Conservation (phyloP, 2,797 vertebrate species). For the Onychomys leucogaster region DNA sequence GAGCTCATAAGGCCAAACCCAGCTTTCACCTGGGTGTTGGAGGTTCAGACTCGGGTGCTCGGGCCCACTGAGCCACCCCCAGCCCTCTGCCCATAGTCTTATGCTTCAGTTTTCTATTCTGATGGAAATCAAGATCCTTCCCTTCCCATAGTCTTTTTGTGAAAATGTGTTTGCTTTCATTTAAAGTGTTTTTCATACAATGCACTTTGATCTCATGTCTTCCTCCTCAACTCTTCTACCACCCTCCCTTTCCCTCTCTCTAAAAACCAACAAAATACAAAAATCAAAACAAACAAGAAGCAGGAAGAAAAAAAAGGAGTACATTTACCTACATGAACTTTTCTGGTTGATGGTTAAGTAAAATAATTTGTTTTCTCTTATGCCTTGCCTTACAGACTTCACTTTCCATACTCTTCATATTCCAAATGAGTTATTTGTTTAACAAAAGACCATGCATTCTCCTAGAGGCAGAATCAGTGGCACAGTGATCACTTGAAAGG, state of each 20-base stretch:
- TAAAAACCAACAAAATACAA: background rate
- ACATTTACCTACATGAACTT: background rate
- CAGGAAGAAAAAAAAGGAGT: background rate
- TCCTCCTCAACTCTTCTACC: background rate
- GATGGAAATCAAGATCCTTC: background rate
- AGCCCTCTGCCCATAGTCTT: background rate
- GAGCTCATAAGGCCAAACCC: background rate
- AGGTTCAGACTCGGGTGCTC: no score
- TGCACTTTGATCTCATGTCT: background rate
- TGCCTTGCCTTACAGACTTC: background rate
- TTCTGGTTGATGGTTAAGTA: background rate
- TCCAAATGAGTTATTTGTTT: conserved; percentile 46
- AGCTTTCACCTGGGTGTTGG: background rate
- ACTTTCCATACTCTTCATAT: conserved; percentile 6
- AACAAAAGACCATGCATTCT: conserved; percentile 19
- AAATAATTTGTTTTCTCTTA: conserved; percentile 47
- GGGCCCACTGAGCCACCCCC: no score
- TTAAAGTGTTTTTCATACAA: background rate
- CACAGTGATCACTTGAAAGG: conserved; percentile 10
- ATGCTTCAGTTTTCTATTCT: conserved; percentile 11
- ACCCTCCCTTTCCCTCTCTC: background rate
- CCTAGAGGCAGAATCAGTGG: background rate
- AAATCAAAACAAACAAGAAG: background rate
- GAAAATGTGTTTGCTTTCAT: background rate
- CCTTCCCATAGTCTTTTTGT: background rate